phyloP scores from a whole-genome alignment of 53 echinoderm and acorn worm species.

The Paracentrotus lividus region DNA sequence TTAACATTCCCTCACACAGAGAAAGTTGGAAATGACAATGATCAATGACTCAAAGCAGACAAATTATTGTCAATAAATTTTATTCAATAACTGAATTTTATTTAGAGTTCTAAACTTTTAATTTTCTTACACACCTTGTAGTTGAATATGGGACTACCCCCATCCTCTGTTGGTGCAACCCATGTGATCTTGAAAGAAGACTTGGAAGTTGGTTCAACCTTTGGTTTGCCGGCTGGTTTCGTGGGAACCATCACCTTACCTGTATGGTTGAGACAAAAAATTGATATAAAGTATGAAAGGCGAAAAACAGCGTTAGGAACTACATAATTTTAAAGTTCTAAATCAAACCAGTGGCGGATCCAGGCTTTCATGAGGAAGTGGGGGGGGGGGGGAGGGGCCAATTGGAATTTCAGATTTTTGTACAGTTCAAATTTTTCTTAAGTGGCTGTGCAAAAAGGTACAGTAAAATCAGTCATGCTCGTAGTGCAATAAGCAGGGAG shows the following conservation, averaged over 20 bases:
- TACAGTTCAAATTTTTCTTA: too few relatives aligned
- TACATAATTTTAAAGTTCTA: too few relatives aligned
- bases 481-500: too few relatives aligned
- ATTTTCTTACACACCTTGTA: conserved; percentile 76
- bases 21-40: conserved; percentile 7
- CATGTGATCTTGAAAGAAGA: conserved; percentile 81
- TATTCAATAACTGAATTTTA: not conserved
- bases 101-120: not conserved
- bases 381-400: too few relatives aligned
- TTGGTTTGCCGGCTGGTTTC: conserved; percentile 77
- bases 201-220: conserved; percentile 71
- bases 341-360: too few relatives aligned
- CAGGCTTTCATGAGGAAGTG: too few relatives aligned
- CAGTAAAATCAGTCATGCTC: too few relatives aligned
- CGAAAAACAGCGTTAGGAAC: not conserved
- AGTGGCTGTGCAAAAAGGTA: too few relatives aligned
- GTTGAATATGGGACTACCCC: conserved; percentile 83
- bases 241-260: conserved; percentile 47
- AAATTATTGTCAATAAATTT: not conserved
- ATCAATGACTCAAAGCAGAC: not conserved
- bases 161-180: conserved; percentile 83
- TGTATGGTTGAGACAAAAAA: not conserved
- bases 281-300: not conserved
- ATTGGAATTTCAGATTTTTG: too few relatives aligned
- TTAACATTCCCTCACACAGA: not conserved